These are phyloP conservation scores for Agrotis exclamationis DNA, from an alignment of 2,888 invertebrate species.

Conservation along the genomic window DNA sequence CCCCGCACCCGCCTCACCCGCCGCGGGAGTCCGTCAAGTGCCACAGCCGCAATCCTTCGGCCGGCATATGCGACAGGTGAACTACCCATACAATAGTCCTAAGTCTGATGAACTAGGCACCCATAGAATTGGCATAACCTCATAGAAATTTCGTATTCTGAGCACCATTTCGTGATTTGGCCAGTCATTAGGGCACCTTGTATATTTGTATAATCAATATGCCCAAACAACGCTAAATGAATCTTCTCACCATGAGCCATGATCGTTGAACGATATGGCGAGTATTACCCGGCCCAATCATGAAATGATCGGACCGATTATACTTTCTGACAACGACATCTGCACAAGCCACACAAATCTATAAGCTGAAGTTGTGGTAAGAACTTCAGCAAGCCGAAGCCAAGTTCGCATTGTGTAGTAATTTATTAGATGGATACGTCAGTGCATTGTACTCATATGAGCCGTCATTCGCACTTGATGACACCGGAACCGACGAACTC, in stretches of 20 bases:
- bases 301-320: too few relatives aligned
- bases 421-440: conserved; percentile 9
- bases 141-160: too few relatives aligned
- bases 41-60: conserved; percentile 96
- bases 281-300: too few relatives aligned
- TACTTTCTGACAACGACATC: too few relatives aligned
- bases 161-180: too few relatives aligned
- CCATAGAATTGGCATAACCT: too few relatives aligned
- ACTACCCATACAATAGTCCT: not conserved
- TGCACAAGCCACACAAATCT: not conserved
- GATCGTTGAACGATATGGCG: too few relatives aligned
- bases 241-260: too few relatives aligned
- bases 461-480: conserved; percentile 30
- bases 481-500: conserved; percentile 52
- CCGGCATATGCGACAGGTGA: conserved; percentile 93
- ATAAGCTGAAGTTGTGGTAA: not conserved
- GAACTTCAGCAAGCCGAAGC: not conserved
- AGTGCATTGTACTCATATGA: conserved; percentile 35
- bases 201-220: too few relatives aligned
- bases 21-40: conserved; percentile 92
- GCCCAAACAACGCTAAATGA: too few relatives aligned
- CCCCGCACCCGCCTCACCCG: conserved; percentile 81
- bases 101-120: too few relatives aligned
- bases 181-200: too few relatives aligned
- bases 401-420: conserved; percentile 18